Percentiles rank a stretch among this genome's conserved stretches.
phyloP scores from a whole-genome alignment of 2,113 vertebrate genomes.

The Hippocampus barbouri region DNA sequence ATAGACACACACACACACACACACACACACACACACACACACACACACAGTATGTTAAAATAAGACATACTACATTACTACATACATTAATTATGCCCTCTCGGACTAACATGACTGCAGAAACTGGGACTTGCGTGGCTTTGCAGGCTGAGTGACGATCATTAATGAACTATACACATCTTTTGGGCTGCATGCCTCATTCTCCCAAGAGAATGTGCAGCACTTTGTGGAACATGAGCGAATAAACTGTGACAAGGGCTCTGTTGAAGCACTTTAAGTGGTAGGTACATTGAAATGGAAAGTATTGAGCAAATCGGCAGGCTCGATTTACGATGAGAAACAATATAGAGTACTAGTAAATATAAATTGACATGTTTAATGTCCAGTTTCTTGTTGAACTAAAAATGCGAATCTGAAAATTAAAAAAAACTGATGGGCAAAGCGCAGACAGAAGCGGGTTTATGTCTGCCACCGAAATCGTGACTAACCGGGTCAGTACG shows the following conservation, averaged over 20 bases:
- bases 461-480: no score
- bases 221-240: constrained; percentile 16
- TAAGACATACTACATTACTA: background rate
- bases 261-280: background rate
- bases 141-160: constrained; percentile 12
- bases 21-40: background rate
- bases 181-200: constrained; percentile 14
- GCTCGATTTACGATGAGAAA: background rate
- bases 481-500: no score
- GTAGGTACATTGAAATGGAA: background rate
- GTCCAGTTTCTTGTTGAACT: no score
- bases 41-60: background rate
- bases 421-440: no score
- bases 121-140: background rate
- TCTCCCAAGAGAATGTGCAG: constrained; percentile 15
- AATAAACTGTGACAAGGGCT: constrained; percentile 27
- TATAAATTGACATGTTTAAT: no score
- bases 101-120: background rate
- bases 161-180: constrained; percentile 32
- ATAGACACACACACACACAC: background rate
- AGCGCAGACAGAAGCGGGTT: no score
- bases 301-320: background rate
- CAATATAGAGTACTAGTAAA: background rate
- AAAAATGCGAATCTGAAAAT: no score
- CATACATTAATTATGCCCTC: background rate